Conservation (phyloP, 2,888 invertebrate genomes). For the Quadriops clusia region DNA sequence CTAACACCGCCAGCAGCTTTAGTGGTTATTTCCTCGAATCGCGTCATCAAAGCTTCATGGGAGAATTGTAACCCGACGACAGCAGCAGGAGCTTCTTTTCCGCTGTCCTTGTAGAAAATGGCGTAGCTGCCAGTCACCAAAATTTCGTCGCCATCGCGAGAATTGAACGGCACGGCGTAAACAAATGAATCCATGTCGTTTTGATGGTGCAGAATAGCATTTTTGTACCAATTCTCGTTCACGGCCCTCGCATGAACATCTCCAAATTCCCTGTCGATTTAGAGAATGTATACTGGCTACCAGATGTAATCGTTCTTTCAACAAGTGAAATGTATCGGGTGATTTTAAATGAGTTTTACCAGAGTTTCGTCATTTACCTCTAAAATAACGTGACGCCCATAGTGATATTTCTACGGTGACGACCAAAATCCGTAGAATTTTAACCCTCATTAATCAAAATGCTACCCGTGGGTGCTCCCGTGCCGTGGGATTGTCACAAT, state of each 20-base stretch:
- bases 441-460: too few species aligned
- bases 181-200: slow-evolving; percentile 66
- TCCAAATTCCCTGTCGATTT: slow-evolving; percentile 67
- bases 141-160: slow-evolving; percentile 39
- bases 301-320: too few species aligned
- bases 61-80: slow-evolving; percentile 82
- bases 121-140: slow-evolving; percentile 74
- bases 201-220: slow-evolving; percentile 75
- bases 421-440: too few species aligned
- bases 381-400: too few species aligned
- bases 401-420: too few species aligned
- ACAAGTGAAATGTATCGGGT: too few species aligned
- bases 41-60: slow-evolving; percentile 53
- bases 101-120: slow-evolving; percentile 67
- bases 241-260: slow-evolving; percentile 64
- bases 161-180: slow-evolving; percentile 58
- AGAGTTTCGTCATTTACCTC: too few species aligned
- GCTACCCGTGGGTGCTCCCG: too few species aligned
- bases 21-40: slow-evolving; percentile 56
- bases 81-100: slow-evolving; percentile 69
- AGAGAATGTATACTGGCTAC: too few species aligned
- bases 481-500: too few species aligned
- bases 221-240: slow-evolving; percentile 85
- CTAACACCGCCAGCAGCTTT: too few species aligned
- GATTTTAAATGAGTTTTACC: too few species aligned